Percentiles rank a stretch among this genome's conserved stretches.
Conservation (phyloP, 2,888 invertebrate species). For the Xiphydria camelus region DNA sequence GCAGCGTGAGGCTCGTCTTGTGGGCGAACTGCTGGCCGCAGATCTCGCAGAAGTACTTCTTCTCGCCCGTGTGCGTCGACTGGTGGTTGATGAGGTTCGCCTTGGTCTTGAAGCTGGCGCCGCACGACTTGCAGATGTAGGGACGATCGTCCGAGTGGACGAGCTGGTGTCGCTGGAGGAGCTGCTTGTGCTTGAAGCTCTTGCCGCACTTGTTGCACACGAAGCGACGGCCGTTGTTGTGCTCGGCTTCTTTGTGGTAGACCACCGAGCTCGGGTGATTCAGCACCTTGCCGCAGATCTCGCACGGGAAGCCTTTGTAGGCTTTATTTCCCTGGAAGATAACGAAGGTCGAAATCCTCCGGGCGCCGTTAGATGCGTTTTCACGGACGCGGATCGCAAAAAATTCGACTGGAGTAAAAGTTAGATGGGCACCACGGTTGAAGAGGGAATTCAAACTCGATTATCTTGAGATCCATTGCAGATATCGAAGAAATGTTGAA, state of each 20-base stretch:
- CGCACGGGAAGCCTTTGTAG: constrained; percentile 64
- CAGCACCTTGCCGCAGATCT: constrained; percentile 70
- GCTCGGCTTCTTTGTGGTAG: constrained; percentile 75
- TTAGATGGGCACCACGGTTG: neutral
- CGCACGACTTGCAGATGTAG: constrained; percentile 65
- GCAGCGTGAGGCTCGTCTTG: constrained; percentile 76
- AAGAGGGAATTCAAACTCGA: too few relatives aligned
- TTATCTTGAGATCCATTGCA: too few relatives aligned
- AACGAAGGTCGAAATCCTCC: too few relatives aligned
- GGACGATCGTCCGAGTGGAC: constrained; percentile 75
- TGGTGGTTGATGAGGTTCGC: constrained; percentile 75
- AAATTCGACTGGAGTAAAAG: too few relatives aligned
- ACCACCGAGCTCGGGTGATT: constrained; percentile 75
- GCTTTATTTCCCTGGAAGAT: constrained; percentile 50
- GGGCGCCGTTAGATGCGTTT: too few relatives aligned
- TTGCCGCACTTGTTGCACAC: constrained; percentile 77
- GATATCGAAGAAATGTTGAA: too few relatives aligned
- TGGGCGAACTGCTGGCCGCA: constrained; percentile 77
- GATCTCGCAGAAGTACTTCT: constrained; percentile 70
- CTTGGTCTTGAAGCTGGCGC: constrained; percentile 71
- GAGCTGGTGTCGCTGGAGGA: constrained; percentile 76
- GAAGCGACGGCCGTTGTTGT: constrained; percentile 69
- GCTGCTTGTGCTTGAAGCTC: constrained; percentile 73
- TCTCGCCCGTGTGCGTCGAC: constrained; percentile 72
- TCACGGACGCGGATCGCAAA: too few relatives aligned